Conservation (phyloP, 2,888 invertebrate genomes). For the Parnassius mnemosyne region DNA sequence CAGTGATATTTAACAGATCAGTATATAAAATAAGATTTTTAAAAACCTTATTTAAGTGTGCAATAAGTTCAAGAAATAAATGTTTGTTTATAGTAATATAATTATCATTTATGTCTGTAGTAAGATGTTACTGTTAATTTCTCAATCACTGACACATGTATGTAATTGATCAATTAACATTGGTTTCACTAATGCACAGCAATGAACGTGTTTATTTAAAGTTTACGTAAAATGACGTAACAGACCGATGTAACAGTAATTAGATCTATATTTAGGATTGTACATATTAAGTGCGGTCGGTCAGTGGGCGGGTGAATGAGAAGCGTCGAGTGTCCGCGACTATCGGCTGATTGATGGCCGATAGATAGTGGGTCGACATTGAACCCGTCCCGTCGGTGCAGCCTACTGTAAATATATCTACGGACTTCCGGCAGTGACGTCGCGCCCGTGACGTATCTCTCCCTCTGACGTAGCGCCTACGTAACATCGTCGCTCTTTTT, state of each 20-base stretch:
- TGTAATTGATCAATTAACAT: constrained; percentile 12
- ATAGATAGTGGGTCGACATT: constrained; percentile 75
- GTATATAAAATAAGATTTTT: too few species aligned
- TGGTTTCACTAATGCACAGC: constrained; percentile 20
- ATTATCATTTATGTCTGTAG: too few species aligned
- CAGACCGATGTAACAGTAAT: constrained; percentile 34
- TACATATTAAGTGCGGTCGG: constrained; percentile 24
- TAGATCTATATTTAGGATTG: constrained; percentile 32
- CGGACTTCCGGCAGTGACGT: constrained; percentile 77
- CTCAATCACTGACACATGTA: too few species aligned
- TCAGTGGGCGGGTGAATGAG: constrained; percentile 30
- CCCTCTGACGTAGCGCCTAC: constrained; percentile 61
- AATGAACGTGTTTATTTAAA: constrained; percentile 25
- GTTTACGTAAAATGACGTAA: constrained; percentile 29
- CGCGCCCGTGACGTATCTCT: constrained; percentile 56
- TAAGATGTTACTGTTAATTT: too few species aligned
- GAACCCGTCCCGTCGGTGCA: constrained; percentile 64
- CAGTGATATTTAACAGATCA: too few species aligned
- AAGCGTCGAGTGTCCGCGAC: constrained; percentile 32
- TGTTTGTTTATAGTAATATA: too few species aligned
- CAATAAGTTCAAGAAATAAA: too few species aligned
- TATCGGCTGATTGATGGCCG: constrained; percentile 72
- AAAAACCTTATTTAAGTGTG: too few species aligned
- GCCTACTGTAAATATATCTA: constrained; percentile 67
- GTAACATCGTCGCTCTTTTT: constrained; percentile 66